Evolutionary conservation across 2,113 vertebrate genomes (phyloP).

Genomic region (Astur gentilis): DNA sequence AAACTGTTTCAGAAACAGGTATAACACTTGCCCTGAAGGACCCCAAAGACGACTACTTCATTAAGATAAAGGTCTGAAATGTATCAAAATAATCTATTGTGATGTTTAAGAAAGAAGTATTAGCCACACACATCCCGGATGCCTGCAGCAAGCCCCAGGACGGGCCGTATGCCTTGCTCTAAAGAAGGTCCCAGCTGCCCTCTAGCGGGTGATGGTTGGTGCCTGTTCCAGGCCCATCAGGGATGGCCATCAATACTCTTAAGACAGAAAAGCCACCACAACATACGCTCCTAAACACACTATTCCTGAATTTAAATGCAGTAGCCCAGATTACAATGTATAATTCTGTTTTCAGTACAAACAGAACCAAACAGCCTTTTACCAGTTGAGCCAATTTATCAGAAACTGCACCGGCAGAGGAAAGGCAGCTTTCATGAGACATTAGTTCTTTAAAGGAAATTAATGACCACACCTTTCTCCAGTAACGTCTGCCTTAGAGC

Average conservation of each 20-base stretch:
- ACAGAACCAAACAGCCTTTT: neutral
- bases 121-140: neutral
- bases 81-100: rapidly evolving
- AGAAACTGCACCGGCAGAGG: neutral
- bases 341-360: neutral
- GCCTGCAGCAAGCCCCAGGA: neutral
- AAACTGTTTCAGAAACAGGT: neutral
- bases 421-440: rapidly evolving
- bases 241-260: rapidly evolving
- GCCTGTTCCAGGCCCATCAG: neutral
- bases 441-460: neutral
- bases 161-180: too few species aligned
- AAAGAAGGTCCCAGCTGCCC: too few species aligned
- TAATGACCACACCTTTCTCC: constrained; percentile 78
- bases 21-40: neutral
- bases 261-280: neutral
- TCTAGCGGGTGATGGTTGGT: too few species aligned
- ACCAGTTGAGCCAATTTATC: too few species aligned
- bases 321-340: rapidly evolving
- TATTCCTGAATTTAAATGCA: neutral
- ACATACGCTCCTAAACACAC: rapidly evolving
- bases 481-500: constrained; percentile 82
- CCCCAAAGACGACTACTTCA: neutral
- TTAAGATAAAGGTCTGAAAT: neutral
- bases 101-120: rapidly evolving